Conservation (phyloP, 1,140 invertebrate genomes). For the Drosophila nannoptera region DNA sequence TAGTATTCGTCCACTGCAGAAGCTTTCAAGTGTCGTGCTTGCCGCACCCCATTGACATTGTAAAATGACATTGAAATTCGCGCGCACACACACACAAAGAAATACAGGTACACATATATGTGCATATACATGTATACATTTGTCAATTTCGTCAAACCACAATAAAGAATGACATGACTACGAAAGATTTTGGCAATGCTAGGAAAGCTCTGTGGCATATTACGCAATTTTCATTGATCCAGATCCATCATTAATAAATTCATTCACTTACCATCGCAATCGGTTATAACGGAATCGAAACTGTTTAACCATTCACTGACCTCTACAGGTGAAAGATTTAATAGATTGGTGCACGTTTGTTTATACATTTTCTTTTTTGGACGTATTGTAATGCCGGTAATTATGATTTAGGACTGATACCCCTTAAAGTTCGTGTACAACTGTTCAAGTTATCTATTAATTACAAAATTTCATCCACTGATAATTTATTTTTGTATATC, state of each 20-base stretch:
- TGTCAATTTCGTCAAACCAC: slow-evolving; percentile 2
- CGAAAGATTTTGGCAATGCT: slow-evolving; percentile 2
- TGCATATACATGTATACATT: neutral
- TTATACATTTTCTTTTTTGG: slow-evolving; percentile 53
- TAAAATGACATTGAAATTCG: slow-evolving; percentile 66
- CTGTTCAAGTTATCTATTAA: slow-evolving; percentile 33
- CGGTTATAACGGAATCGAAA: slow-evolving; percentile 89
- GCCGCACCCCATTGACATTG: slow-evolving; percentile 41
- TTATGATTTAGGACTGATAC: neutral
- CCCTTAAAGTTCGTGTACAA: slow-evolving; percentile 11
- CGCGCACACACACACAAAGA: slow-evolving; percentile 28
- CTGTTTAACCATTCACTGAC: slow-evolving; percentile 84
- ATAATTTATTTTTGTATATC: slow-evolving; percentile 49
- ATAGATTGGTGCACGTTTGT: slow-evolving; percentile 70
- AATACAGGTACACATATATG: slow-evolving; percentile 1
- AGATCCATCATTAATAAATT: slow-evolving; percentile 18
- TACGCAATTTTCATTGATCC: slow-evolving; percentile 30
- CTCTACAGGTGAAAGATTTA: slow-evolving; percentile 79
- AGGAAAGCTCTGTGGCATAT: slow-evolving; percentile 12
- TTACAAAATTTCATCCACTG: slow-evolving; percentile 44
- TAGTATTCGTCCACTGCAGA: slow-evolving; percentile 4
- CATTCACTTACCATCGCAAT: slow-evolving; percentile 88
- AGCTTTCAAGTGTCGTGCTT: slow-evolving; percentile 10
- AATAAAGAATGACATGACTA: slow-evolving; percentile 12
- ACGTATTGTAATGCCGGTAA: neutral